Evolutionary conservation across 2,888 invertebrate genomes (phyloP).

Genomic region (Lapara coniferarum): DNA sequence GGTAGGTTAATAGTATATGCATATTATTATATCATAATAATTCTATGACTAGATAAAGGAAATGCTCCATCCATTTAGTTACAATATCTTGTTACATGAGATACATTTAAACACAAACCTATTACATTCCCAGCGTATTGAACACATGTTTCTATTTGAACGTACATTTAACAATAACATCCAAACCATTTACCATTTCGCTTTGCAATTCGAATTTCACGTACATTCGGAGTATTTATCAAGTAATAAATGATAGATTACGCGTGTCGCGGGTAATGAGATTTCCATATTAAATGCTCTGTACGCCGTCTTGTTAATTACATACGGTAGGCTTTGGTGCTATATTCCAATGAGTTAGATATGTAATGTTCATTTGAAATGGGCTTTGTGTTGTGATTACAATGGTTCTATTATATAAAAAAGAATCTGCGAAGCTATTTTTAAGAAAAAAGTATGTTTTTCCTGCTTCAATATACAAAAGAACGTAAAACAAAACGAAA

Average conservation of each 20-base stretch:
- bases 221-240: conserved; percentile 41
- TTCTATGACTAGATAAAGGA: too few species aligned
- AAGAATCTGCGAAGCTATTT: too few species aligned
- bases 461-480: too few species aligned
- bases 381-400: background rate
- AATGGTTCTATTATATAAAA: background rate
- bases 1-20: too few species aligned
- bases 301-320: conserved; percentile 50
- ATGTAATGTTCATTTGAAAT: background rate
- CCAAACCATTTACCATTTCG: conserved; percentile 37
- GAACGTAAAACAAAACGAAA: too few species aligned
- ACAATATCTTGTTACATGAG: background rate
- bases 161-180: conserved; percentile 22
- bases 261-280: conserved; percentile 45
- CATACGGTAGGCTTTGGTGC: conserved; percentile 33
- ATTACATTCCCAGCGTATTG: background rate
- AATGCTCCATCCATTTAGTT: background rate
- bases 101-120: background rate
- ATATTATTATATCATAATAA: too few species aligned
- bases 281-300: conserved; percentile 56
- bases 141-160: background rate
- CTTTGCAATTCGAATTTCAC: conserved; percentile 21
- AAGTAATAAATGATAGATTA: conserved; percentile 56
- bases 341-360: background rate
- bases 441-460: too few species aligned